Conservation (phyloP, 2,888 invertebrate species). For the Homarus gammarus region DNA sequence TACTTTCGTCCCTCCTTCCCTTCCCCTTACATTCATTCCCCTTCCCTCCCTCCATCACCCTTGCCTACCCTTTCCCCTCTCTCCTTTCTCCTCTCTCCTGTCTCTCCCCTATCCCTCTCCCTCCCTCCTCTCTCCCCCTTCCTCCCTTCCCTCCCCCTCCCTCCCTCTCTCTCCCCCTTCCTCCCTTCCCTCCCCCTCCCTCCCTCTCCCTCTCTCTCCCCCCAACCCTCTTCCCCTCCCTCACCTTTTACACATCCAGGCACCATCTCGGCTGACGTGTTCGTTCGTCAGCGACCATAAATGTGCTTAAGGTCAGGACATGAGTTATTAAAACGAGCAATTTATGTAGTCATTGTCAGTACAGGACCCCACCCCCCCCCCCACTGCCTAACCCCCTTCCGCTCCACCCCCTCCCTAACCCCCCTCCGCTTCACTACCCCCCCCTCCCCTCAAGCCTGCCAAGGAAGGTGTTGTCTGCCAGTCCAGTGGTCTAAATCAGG, state of each 20-base stretch:
- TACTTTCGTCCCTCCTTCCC: too few relatives aligned
- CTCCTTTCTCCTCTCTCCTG: not conserved
- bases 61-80: not conserved
- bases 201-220: conserved; percentile 1
- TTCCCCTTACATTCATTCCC: not conserved
- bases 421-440: not conserved
- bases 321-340: not conserved
- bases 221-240: not conserved
- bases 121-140: not conserved
- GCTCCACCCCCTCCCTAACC: not conserved
- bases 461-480: not conserved
- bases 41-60: not conserved
- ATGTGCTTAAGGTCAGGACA: not conserved
- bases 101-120: not conserved
- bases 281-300: not conserved
- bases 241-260: not conserved
- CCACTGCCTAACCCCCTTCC: conserved; percentile 3
- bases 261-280: too few relatives aligned
- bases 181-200: not conserved
- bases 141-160: not conserved
- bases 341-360: not conserved
- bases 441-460: not conserved
- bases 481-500: not conserved
- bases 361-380: not conserved
- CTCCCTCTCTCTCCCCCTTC: not conserved